A percentile compares a stretch with the other conserved stretches of the same genome.
Conservation (phyloP, 2,113 vertebrate species). For the Tychaedon coryphoeus region DNA sequence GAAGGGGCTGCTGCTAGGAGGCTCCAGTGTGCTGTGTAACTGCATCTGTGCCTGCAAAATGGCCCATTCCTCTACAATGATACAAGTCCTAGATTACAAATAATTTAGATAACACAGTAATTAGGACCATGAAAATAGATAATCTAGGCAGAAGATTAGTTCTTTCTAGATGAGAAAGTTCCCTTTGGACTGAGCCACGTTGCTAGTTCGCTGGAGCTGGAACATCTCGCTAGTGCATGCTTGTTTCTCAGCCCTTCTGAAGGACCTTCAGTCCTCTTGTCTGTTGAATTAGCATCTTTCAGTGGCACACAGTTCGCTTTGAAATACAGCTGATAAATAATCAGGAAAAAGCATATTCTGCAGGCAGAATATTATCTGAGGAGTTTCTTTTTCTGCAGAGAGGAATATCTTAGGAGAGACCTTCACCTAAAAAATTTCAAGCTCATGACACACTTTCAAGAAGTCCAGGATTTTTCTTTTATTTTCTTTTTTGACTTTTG, state of each 20-base stretch:
- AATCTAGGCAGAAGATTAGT: neutral
- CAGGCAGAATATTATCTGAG: neutral
- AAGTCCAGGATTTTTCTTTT: neutral
- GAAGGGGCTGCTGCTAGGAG: neutral
- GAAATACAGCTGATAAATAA: neutral
- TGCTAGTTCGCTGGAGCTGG: neutral
- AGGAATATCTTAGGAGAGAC: neutral
- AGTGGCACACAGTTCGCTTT: neutral
- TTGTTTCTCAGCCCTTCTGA: neutral
- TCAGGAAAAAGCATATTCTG: neutral
- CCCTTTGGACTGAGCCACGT: slow-evolving; percentile 17
- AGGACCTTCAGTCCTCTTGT: neutral
- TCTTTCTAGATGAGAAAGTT: neutral
- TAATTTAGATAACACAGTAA: slow-evolving; percentile 3
- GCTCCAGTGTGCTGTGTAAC: neutral
- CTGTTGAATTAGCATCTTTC: slow-evolving; percentile 21
- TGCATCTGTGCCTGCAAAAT: neutral
- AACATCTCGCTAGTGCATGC: neutral
- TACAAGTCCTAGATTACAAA: neutral
- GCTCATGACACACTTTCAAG: neutral
- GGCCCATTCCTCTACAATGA: neutral
- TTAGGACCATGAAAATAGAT: neutral
- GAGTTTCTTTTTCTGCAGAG: neutral
- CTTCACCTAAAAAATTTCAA: neutral
- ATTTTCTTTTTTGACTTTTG: neutral